Evolutionary conservation across 2,888 invertebrate genomes (phyloP).

Genomic region (Drosophila meridionalis): DNA sequence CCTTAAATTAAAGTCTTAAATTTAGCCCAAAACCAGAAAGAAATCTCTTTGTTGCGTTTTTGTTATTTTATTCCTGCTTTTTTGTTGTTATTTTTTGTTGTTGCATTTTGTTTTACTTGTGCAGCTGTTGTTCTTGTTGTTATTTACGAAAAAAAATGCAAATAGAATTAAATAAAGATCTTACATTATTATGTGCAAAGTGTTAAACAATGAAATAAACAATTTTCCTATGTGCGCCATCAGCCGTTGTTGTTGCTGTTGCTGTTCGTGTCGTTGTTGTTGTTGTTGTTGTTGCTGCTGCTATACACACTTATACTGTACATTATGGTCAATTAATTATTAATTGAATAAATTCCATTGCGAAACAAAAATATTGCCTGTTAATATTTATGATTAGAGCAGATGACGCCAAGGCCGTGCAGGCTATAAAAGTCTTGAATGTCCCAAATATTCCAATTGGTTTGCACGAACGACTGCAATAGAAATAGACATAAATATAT

Average conservation of each 20-base stretch:
- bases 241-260: constrained; percentile 27
- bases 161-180: constrained; percentile 56
- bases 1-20: neutral
- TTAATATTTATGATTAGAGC: constrained; percentile 75
- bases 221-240: constrained; percentile 45
- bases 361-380: constrained; percentile 59
- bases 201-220: constrained; percentile 64
- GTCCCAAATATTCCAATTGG: constrained; percentile 40
- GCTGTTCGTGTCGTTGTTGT: neutral
- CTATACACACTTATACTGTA: constrained; percentile 62
- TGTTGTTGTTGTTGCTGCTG: constrained; percentile 17
- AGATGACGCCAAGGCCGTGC: constrained; percentile 64
- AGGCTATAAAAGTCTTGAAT: constrained; percentile 9
- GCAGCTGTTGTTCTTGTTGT: constrained; percentile 55
- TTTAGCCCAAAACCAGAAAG: neutral
- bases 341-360: constrained; percentile 67
- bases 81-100: constrained; percentile 44
- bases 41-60: constrained; percentile 24
- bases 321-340: constrained; percentile 72
- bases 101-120: constrained; percentile 43
- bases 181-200: constrained; percentile 58
- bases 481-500: constrained; percentile 20
- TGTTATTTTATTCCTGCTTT: constrained; percentile 71
- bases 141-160: constrained; percentile 61
- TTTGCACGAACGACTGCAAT: constrained; percentile 45